Evolutionary conservation across 1,140 invertebrate species (phyloP).

Genomic region (Scaptomyza montana): DNA sequence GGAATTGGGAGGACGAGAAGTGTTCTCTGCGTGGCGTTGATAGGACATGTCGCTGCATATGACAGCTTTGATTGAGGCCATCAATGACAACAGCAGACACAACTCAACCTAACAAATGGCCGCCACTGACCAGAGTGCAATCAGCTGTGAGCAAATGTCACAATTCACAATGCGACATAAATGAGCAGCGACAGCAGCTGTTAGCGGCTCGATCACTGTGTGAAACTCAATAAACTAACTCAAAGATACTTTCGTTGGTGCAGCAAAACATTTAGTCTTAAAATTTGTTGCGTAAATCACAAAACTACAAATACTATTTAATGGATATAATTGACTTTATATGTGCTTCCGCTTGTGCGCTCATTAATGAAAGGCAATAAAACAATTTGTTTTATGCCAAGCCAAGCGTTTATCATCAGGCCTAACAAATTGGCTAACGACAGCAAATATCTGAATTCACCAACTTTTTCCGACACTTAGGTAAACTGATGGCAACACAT

Average conservation of each 20-base stretch:
- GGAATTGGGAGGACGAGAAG: background rate
- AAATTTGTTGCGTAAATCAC: conserved; percentile 55
- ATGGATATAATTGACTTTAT: conserved; percentile 1
- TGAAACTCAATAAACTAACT: background rate
- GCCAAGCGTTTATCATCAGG: conserved; percentile 49
- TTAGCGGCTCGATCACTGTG: conserved; percentile 14
- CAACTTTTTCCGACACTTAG: background rate
- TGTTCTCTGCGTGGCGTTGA: conserved; percentile 13
- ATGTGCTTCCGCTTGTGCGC: conserved; percentile 5
- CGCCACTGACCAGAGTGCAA: conserved; percentile 15
- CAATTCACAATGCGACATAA: conserved; percentile 17
- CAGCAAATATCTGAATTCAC: background rate
- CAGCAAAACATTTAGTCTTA: conserved; percentile 9
- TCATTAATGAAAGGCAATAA: conserved; percentile 42
- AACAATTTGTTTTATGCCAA: conserved; percentile 53
- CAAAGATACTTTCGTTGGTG: background rate
- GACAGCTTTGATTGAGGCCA: conserved; percentile 77
- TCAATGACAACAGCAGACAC: conserved; percentile 57
- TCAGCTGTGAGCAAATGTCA: conserved; percentile 29
- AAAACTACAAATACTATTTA: conserved; percentile 20
- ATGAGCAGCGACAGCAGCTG: conserved; percentile 36
- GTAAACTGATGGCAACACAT: background rate
- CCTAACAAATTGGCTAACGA: conserved; percentile 54
- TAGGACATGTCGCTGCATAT: conserved; percentile 62
- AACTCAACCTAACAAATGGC: conserved; percentile 34